These are phyloP conservation scores for Lepidonotus clava DNA, from an alignment of 2,888 invertebrate species.

Conservation along the genomic window DNA sequence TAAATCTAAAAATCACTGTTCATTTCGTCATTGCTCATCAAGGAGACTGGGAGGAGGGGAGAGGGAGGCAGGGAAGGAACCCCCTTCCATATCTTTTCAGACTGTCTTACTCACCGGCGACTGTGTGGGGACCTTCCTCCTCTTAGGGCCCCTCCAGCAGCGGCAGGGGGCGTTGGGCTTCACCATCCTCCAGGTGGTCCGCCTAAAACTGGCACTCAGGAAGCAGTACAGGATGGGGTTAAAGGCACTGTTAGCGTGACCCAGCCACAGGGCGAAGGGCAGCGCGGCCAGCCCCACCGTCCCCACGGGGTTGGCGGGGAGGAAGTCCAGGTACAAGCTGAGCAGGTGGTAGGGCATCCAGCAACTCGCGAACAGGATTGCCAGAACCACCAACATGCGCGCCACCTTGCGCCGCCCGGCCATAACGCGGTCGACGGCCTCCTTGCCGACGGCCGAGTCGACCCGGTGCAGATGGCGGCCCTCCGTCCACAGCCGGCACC, in stretches of 20 bases:
- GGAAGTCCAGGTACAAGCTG: slow-evolving; percentile 59
- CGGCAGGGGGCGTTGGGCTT: neutral
- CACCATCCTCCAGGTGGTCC: neutral
- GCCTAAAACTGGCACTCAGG: slow-evolving; percentile 62
- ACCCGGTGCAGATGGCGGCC: slow-evolving; percentile 69
- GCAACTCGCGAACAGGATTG: slow-evolving; percentile 88
- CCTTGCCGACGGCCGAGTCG: slow-evolving; percentile 66
- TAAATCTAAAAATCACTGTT: neutral
- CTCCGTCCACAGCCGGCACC: slow-evolving; percentile 81
- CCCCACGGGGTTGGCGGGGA: neutral
- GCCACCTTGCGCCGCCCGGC: slow-evolving; percentile 84
- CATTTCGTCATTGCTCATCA: neutral
- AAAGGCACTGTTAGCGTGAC: slow-evolving; percentile 65
- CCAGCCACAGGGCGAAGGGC: slow-evolving; percentile 63
- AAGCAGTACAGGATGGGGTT: slow-evolving; percentile 67
- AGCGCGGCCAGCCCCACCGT: slow-evolving; percentile 51
- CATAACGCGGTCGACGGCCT: slow-evolving; percentile 42
- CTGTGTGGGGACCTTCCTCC: neutral
- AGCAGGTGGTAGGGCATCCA: slow-evolving; percentile 84
- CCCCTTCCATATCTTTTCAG: neutral
- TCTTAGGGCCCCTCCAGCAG: neutral
- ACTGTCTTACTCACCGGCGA: neutral
- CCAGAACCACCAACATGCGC: slow-evolving; percentile 87
- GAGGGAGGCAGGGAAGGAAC: neutral
- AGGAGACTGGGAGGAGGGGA: neutral